Evolutionary conservation across 1,140 invertebrate species (phyloP).

Genomic region (Schlechtendalia chinensis): DNA sequence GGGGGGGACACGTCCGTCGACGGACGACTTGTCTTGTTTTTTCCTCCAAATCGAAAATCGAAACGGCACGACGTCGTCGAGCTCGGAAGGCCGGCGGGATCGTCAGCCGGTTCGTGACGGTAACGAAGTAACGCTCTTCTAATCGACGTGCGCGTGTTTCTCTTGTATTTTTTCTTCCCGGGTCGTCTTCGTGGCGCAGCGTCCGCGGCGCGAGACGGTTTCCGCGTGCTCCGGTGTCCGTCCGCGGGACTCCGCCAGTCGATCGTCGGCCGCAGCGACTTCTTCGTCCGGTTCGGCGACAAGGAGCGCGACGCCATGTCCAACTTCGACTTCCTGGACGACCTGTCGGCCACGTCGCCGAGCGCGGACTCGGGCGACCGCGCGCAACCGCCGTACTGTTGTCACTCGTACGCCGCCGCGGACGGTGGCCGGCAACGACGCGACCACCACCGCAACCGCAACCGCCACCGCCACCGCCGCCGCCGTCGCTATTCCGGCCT

Average conservation of each 20-base stretch:
- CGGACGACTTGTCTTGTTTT: too few species aligned
- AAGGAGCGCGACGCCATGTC: conserved; percentile 74
- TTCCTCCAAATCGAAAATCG: too few species aligned
- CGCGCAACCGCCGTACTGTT: too few species aligned
- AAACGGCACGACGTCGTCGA: too few species aligned
- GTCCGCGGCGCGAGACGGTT: conserved; percentile 62
- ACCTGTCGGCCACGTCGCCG: conserved; percentile 61
- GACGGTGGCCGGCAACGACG: conserved; percentile 50
- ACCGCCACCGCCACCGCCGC: conserved; percentile 52
- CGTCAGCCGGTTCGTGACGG: too few species aligned
- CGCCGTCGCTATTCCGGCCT: conserved; percentile 35
- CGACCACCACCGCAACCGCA: conserved; percentile 42
- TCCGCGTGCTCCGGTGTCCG: conserved; percentile 60
- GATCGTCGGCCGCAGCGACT: conserved; percentile 71
- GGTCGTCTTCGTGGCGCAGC: conserved; percentile 55
- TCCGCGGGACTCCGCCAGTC: conserved; percentile 61
- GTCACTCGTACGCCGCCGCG: not conserved
- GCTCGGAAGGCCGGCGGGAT: too few species aligned
- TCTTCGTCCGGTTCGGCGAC: conserved; percentile 75
- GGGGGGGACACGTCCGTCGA: too few species aligned
- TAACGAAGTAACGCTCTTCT: too few species aligned
- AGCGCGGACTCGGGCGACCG: conserved; percentile 55
- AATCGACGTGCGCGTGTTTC: too few species aligned
- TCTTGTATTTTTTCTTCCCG: too few species aligned
- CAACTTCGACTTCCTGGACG: conserved; percentile 75